Conservation (phyloP, 2,888 invertebrate species). For the Eucera pruinosa region DNA sequence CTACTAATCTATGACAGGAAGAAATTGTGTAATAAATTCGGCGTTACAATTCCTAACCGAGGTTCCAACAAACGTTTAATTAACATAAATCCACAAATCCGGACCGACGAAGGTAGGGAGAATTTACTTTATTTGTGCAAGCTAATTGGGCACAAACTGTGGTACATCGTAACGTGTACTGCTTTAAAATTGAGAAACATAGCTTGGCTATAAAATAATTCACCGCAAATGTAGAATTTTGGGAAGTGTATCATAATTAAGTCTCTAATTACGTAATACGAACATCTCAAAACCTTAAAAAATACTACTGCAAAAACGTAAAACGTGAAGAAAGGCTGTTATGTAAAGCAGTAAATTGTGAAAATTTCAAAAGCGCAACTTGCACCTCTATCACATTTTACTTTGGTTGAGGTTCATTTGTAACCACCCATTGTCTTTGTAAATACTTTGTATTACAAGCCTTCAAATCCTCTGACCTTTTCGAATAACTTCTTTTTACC, state of each 20-base stretch:
- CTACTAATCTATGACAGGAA: not conserved
- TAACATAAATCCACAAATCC: slow-evolving; percentile 21
- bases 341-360: no score
- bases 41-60: not conserved
- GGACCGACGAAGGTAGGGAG: not conserved
- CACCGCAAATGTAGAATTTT: not conserved
- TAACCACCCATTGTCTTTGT: not conserved
- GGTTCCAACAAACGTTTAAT: slow-evolving; percentile 17
- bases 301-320: no score
- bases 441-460: no score
- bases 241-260: no score
- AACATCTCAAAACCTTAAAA: not conserved
- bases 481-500: no score
- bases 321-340: not conserved
- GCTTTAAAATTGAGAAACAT: not conserved
- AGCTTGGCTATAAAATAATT: not conserved
- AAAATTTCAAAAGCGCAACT: not conserved
- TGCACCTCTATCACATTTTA: no score
- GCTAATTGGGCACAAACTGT: slow-evolving; percentile 25
- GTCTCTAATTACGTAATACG: slow-evolving; percentile 1
- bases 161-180: not conserved
- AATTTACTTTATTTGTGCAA: slow-evolving; percentile 19
- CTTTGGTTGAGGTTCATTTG: not conserved
- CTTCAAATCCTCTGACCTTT: no score
- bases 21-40: slow-evolving; percentile 5